Conservation (phyloP, 2,113 vertebrate genomes). For the Syngnathus scovelli region DNA sequence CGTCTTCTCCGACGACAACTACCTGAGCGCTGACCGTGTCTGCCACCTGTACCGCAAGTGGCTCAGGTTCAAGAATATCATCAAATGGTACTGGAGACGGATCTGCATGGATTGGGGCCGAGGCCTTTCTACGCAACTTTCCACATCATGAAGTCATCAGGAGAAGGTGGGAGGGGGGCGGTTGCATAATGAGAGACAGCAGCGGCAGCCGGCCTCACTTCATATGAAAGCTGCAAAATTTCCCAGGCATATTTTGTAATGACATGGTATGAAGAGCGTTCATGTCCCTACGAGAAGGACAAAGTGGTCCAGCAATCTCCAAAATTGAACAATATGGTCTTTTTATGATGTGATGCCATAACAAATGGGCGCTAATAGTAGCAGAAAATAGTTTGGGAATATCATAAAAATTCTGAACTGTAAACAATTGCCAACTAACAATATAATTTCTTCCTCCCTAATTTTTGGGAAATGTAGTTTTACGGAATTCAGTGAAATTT, state of each 20-base stretch:
- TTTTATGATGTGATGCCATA: no score
- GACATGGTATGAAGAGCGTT: not conserved
- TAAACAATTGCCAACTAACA: no score
- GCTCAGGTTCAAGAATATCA: not conserved
- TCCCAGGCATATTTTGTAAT: conserved; percentile 3
- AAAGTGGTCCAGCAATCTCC: no score
- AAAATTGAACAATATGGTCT: no score
- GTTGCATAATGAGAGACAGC: conserved; percentile 34
- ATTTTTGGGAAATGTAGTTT: no score
- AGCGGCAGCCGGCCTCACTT: conserved; percentile 9
- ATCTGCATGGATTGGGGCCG: conserved; percentile 13
- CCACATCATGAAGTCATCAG: conserved; percentile 47
- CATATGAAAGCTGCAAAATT: conserved; percentile 13
- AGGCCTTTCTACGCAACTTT: conserved; percentile 38
- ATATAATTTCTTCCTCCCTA: no score
- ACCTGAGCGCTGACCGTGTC: conserved; percentile 25
- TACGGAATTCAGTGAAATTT: no score
- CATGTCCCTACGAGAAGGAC: no score
- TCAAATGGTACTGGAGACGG: conserved; percentile 16
- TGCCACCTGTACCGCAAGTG: conserved; percentile 3
- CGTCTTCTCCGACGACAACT: not conserved
- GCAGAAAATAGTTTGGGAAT: no score
- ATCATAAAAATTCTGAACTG: no score
- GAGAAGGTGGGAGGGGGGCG: conserved; percentile 9
- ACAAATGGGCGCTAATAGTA: no score